Evolutionary conservation across 2,113 vertebrate species (phyloP).

Genomic region (Zapornia atra): DNA sequence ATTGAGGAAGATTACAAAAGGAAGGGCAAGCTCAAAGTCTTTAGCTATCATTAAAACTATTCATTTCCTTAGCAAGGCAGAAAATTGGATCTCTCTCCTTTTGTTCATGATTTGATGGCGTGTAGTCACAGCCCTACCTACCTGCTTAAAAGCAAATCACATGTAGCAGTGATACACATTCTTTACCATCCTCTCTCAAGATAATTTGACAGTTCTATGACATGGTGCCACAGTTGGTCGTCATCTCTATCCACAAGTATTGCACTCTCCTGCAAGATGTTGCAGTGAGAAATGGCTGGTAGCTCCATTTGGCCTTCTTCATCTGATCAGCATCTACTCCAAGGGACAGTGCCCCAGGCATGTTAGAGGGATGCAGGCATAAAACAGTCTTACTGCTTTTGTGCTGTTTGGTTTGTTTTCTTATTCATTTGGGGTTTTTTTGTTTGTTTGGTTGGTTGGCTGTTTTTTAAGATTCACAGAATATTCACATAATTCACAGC

Average conservation of each 20-base stretch:
- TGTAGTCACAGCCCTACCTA: constrained; percentile 49
- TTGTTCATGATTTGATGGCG: constrained; percentile 42
- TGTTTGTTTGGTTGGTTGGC: neutral
- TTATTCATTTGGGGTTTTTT: neutral
- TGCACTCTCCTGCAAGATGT: neutral
- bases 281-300: neutral
- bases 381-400: neutral
- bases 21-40: constrained; percentile 41
- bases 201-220: constrained; percentile 42
- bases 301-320: neutral
- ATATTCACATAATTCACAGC: neutral
- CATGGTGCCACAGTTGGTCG: constrained; percentile 25
- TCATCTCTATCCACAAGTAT: neutral
- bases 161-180: constrained; percentile 38
- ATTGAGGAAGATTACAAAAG: constrained; percentile 30
- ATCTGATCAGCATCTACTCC: neutral
- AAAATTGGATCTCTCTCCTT: constrained; percentile 53
- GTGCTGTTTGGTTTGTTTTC: neutral
- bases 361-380: neutral
- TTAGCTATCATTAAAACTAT: constrained; percentile 40
- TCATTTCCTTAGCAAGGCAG: constrained; percentile 40
- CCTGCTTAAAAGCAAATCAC: constrained; percentile 41
- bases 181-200: constrained; percentile 11
- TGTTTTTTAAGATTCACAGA: neutral
- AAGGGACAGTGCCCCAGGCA: neutral